phyloP scores from a whole-genome alignment of 2,888 invertebrate species.

The Cepaea hortensis region DNA sequence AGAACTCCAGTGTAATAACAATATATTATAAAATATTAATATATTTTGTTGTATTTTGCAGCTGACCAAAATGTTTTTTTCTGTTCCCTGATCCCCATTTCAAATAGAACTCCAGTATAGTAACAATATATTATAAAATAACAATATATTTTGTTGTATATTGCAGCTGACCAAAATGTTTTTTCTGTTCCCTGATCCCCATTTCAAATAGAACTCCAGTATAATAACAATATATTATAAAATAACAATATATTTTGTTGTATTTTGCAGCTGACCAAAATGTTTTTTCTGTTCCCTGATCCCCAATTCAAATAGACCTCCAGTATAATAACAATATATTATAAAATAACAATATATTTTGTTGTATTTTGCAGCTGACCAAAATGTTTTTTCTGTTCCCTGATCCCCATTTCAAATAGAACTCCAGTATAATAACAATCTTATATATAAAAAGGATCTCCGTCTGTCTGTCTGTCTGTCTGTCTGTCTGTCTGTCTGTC shows the following conservation, averaged over 20 bases:
- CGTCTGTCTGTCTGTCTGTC: too few relatives aligned
- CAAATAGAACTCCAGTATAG: slow-evolving; percentile 78
- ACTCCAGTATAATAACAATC: too few relatives aligned
- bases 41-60: slow-evolving; percentile 75
- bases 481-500: too few relatives aligned
- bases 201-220: slow-evolving; percentile 84
- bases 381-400: slow-evolving; percentile 99
- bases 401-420: slow-evolving; percentile 95
- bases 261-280: slow-evolving; percentile 86
- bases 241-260: slow-evolving; percentile 2
- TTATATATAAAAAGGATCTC: too few relatives aligned
- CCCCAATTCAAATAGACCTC: slow-evolving; percentile 91
- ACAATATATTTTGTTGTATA: slow-evolving; percentile 13
- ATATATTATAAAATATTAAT: too few relatives aligned
- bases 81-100: slow-evolving; percentile 99
- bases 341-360: slow-evolving; percentile 1
- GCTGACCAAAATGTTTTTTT: slow-evolving; percentile 97
- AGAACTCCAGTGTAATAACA: too few relatives aligned
- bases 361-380: slow-evolving; percentile 81
- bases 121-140: neutral
- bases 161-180: slow-evolving; percentile 94
- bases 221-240: too few relatives aligned
- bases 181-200: slow-evolving; percentile 98
- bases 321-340: too few relatives aligned
- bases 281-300: slow-evolving; percentile 99